phyloP scores from a whole-genome alignment of 2,113 vertebrate genomes.

The Egretta garzetta region DNA sequence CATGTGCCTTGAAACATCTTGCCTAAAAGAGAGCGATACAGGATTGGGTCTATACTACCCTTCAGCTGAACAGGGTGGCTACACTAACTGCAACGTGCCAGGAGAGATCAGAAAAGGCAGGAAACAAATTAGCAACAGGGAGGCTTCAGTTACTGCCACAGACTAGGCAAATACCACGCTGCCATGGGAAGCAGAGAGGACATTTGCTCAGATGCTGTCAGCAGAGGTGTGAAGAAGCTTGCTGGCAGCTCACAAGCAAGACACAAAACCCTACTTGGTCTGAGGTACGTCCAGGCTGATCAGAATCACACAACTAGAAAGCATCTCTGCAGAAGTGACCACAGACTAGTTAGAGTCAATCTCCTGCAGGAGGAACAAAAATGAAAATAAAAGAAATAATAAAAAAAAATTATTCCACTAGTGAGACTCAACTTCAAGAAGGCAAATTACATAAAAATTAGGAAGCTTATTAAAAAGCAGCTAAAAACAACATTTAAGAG shows the following conservation, averaged over 20 bases:
- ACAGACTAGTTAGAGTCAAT: not conserved
- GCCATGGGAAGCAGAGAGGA: not conserved
- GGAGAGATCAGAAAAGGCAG: not conserved
- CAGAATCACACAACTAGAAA: not conserved
- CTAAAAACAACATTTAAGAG: not conserved
- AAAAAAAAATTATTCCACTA: not conserved
- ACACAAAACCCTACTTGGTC: not conserved
- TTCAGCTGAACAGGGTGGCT: not conserved
- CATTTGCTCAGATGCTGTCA: not conserved
- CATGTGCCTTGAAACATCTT: not conserved
- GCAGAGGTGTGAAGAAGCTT: not conserved
- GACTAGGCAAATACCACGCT: not conserved
- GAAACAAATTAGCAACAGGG: not conserved
- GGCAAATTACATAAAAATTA: not conserved
- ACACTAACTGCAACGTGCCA: not conserved
- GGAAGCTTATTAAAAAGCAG: not conserved
- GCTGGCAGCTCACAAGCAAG: not conserved
- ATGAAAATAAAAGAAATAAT: not conserved
- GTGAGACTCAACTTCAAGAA: not conserved
- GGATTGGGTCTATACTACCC: not conserved
- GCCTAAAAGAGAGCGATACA: not conserved
- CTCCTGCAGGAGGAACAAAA: not conserved
- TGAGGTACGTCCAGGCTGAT: not conserved
- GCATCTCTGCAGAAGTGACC: not conserved
- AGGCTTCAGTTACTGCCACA: not conserved